Evolutionary conservation across 2,797 vertebrate species (phyloP), one percentile per base, ranked within the genome.

Genomic region (Girardinus metallicus): DNA sequence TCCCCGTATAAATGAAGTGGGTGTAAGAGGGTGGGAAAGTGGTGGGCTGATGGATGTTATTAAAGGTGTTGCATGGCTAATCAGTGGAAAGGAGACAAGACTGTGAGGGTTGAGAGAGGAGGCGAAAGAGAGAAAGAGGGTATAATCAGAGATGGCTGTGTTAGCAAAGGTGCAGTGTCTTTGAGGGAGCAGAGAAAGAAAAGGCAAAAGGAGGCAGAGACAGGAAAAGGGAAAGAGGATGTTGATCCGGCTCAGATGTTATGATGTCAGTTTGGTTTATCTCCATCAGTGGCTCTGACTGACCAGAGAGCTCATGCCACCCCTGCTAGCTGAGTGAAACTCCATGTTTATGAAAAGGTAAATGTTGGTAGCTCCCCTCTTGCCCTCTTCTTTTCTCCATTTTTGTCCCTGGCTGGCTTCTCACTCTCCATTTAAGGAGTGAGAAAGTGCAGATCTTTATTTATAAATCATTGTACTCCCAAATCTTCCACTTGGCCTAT

Each of bases 1-100:
- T 88, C 86, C 76, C 83, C 4, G 86, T 90, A 83, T 82, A 93
- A 95, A 94, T 92, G 85, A 91, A 91, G 88, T 81, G 89, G 77
- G 86, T 87, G 86, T 84, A 80, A 88, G 88, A 86, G 77, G 86
- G 89, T 43, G 60, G 89, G 83, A 83, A 86, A 81, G 84, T 11
- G 70, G 84, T 57, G 85, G 84, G 78, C 83, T 86, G 90, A 91
- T 88, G 86, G 87, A 88, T 88, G 89, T 90, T 91, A 91, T 93
- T 92, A 92, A 83, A 94, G 92, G 93, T 92, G 93, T 93, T 94
- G 91, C 87, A 93, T 92, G 91, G 91, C 94, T 94, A 93, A 93
- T 91, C 89, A 86, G 84, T 16, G 36, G 72, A 81, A 81, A 91
- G 83, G 83, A 85, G 88, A 86, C 76, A 83, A 78, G 70, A 83